Evolutionary conservation across 2,113 vertebrate genomes (phyloP).

Genomic region (Pyxicephalus adspersus): DNA sequence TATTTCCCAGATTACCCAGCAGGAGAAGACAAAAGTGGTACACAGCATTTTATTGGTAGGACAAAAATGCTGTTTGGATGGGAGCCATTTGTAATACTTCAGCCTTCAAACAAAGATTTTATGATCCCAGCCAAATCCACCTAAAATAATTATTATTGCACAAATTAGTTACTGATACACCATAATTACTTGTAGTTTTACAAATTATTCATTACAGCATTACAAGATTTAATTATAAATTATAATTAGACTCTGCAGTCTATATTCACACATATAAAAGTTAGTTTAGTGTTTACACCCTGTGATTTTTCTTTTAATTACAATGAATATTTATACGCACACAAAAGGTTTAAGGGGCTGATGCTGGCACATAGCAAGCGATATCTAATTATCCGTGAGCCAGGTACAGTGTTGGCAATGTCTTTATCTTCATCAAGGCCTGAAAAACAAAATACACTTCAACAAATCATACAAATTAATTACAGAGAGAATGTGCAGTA

Average conservation of each 20-base stretch:
- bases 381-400: conserved; percentile 53
- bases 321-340: conserved; percentile 53
- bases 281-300: conserved; percentile 55
- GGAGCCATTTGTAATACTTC: conserved; percentile 68
- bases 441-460: conserved; percentile 42
- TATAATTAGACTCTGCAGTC: conserved; percentile 56
- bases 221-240: conserved; percentile 56
- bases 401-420: conserved; percentile 51
- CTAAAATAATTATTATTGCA: conserved; percentile 80
- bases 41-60: conserved; percentile 42
- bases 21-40: not conserved
- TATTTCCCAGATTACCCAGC: not conserved
- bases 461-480: conserved; percentile 49
- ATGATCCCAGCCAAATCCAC: conserved; percentile 75
- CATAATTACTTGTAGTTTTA: conserved; percentile 71
- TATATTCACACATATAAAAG: conserved; percentile 54
- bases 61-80: conserved; percentile 67
- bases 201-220: conserved; percentile 55
- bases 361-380: conserved; percentile 45
- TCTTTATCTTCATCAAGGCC: conserved; percentile 51
- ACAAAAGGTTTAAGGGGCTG: conserved; percentile 53
- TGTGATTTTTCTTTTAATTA: conserved; percentile 57
- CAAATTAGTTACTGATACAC: conserved; percentile 78
- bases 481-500: conserved; percentile 14
- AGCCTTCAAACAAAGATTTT: conserved; percentile 65